Base-by-base conservation (phyloP, 2,797 vertebrate genomes). In the Dicrostonyx torquatus region DNA sequence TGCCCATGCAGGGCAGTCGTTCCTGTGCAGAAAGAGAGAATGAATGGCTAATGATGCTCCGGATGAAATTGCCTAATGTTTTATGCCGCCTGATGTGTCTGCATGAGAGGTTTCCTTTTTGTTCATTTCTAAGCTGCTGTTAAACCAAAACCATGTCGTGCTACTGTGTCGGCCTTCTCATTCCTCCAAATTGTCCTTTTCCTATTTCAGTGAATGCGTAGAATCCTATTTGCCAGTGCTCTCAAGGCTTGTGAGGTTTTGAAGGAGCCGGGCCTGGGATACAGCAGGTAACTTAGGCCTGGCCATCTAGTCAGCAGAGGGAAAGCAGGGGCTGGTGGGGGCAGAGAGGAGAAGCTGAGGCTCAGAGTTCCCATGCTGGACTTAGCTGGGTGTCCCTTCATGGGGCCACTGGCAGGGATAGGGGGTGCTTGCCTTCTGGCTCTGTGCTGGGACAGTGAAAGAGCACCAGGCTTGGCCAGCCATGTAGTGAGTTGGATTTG, bases 41-140 rank as follows among this genome's bases (percentile, higher is more conserved):
- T 90, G 95, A 96, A 97, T 95, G 97, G 95, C 89, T 94, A 95
- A 37, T 31, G 75, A 83, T 90, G 98, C 98, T 99, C 98, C 98
- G 72, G 97, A 98, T 98, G 98, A 98, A 98, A 98, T 98, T 98
- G 98, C 98, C 98, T 97, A 98, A 98, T 98, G 98, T 98, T 98
- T 98, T 98, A 99, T 98, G 98, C 99, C 98, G 99, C 98, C 98
- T 98, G 99, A 99, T 98, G 98, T 99, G 99, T 99, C 99, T 99
- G 99, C 99, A 99, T 99, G 99, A 99, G 99, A 99, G 99, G 99
- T 99, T 99, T 99, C 99, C 98, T 98, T 98, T 98, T 97, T 97
- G 97, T 98, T 98, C 95, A 98, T 98, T 98, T 97, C 98, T 98
- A 98, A 98, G 97, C 98, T 98, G 97, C 98, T 98, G 98, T 98